Conservation (phyloP, 2,888 invertebrate species). For the Drosophila silvestris region DNA sequence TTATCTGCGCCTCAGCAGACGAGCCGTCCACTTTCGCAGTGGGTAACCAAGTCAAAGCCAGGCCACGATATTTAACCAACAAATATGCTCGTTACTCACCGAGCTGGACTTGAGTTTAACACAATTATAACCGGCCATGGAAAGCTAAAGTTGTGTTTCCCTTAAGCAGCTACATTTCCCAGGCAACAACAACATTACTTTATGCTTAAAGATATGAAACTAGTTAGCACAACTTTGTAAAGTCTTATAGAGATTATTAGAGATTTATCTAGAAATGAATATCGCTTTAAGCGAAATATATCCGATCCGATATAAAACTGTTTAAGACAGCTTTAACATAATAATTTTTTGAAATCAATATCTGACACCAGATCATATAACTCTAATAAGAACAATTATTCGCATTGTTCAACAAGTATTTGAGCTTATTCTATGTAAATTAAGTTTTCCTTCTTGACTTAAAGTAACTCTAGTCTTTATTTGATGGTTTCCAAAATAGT, state of each 20-base stretch:
- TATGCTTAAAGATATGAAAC: not conserved
- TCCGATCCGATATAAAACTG: not conserved
- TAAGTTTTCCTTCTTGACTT: not conserved
- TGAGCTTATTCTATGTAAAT: not conserved
- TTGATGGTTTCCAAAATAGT: not conserved
- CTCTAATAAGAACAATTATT: not conserved
- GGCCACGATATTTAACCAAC: conserved; percentile 1
- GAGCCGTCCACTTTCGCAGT: conserved; percentile 22
- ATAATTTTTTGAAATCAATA: too few species aligned
- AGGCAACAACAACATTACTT: not conserved
- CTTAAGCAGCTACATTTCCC: not conserved
- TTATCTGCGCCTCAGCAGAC: conserved; percentile 51
- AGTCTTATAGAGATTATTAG: not conserved
- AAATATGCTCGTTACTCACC: conserved; percentile 15
- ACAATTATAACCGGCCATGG: conserved; percentile 9
- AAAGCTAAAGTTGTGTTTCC: not conserved
- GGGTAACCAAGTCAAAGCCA: conserved; percentile 24
- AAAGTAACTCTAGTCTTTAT: too few species aligned
- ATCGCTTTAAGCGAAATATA: not conserved
- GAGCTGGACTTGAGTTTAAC: conserved; percentile 14
- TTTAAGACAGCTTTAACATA: not conserved
- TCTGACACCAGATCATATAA: not conserved
- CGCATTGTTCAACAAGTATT: not conserved
- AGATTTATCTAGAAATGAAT: not conserved
- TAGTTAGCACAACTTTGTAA: not conserved